A percentile compares a stretch with the other conserved stretches of the same genome.
phyloP scores from a whole-genome alignment of 2,888 invertebrate genomes.

The Caenorhabditis sinica region DNA sequence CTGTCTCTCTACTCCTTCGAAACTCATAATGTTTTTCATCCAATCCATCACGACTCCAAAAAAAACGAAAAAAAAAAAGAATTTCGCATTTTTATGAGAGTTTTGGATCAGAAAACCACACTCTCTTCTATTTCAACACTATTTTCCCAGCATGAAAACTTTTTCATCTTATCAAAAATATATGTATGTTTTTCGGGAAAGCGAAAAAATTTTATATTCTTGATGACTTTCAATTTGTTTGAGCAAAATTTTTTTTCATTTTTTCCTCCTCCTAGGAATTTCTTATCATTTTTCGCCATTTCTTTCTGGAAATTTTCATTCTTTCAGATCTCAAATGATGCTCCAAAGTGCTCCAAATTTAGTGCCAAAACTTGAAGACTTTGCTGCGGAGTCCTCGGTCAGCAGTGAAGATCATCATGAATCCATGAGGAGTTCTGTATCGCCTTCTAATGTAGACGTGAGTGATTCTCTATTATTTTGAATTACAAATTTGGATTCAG shows the following conservation, averaged over 20 bases:
- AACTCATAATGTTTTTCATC: too few species aligned
- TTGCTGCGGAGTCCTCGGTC: background rate
- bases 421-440: background rate
- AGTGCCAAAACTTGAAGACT: background rate
- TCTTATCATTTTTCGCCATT: background rate
- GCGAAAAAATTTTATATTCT: slow-evolving; percentile 25
- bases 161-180: slow-evolving; percentile 41
- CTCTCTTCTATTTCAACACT: slow-evolving; percentile 6
- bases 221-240: slow-evolving; percentile 24
- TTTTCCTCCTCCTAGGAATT: background rate
- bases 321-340: slow-evolving; percentile 6
- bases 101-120: too few species aligned
- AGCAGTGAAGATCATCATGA: background rate
- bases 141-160: background rate
- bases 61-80: slow-evolving; percentile 32
- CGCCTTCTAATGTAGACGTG: background rate
- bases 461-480: background rate
- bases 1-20: background rate
- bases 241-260: slow-evolving; percentile 3
- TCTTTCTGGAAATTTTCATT: background rate
- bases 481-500: background rate
- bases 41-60: slow-evolving; percentile 1
- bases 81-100: slow-evolving; percentile 47
- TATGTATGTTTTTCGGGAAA: slow-evolving; percentile 14
- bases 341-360: background rate